Evolutionary conservation across 2,113 vertebrate genomes (phyloP).

Genomic region (Campylomormyrus tamandua): DNA sequence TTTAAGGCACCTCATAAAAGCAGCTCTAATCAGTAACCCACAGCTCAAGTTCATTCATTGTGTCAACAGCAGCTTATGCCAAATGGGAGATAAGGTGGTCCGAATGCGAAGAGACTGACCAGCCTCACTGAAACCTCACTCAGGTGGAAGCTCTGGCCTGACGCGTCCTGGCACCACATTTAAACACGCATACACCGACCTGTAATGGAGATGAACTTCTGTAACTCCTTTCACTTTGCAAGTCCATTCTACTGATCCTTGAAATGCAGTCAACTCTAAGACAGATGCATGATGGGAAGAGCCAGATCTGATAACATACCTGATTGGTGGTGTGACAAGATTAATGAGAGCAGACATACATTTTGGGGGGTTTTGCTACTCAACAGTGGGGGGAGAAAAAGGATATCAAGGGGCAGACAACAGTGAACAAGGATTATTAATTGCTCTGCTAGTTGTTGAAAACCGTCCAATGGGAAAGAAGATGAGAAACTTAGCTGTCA

Average conservation of each 20-base stretch:
- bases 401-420: background rate
- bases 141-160: background rate
- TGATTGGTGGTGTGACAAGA: background rate
- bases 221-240: background rate
- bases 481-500: background rate
- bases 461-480: background rate
- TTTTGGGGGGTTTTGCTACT: background rate
- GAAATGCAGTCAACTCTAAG: background rate
- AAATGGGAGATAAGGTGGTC: background rate
- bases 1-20: constrained; percentile 45
- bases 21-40: constrained; percentile 56
- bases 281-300: background rate
- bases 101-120: background rate
- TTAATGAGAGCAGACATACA: background rate
- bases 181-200: background rate
- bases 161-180: background rate
- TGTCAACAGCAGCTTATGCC: constrained; percentile 38
- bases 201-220: background rate
- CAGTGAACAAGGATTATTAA: background rate
- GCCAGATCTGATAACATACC: background rate
- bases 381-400: background rate
- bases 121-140: background rate
- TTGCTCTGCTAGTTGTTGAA: background rate
- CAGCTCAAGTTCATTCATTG: constrained; percentile 39
- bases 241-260: background rate